Conservation (phyloP, 2,797 vertebrate species). For the Mormyrus proboscirostris region DNA sequence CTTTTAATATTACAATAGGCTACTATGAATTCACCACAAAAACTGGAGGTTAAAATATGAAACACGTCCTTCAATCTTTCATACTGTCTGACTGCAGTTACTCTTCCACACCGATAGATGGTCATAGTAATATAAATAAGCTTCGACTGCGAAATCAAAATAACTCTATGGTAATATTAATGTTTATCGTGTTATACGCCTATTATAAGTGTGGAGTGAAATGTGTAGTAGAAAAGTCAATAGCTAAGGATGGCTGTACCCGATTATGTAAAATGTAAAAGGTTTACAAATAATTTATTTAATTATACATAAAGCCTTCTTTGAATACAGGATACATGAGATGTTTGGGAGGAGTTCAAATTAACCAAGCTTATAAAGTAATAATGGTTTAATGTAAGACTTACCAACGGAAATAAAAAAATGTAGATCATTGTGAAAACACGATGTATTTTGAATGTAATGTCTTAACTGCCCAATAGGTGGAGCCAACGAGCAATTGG, state of each 20-base stretch:
- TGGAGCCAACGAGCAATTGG: not conserved
- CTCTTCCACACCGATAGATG: not conserved
- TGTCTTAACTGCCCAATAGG: not conserved
- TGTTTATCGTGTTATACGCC: not conserved
- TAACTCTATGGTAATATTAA: not conserved
- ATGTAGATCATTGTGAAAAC: not conserved
- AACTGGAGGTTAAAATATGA: not conserved
- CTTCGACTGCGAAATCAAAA: not conserved
- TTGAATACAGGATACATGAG: not conserved
- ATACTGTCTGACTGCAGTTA: not conserved
- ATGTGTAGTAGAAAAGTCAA: not conserved
- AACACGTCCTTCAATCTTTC: not conserved
- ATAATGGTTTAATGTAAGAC: not conserved
- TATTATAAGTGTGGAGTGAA: not conserved
- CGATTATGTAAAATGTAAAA: not conserved
- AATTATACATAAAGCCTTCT: not conserved
- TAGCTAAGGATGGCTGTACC: not conserved
- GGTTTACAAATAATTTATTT: not conserved
- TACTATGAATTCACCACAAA: not conserved
- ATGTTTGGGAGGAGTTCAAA: not conserved
- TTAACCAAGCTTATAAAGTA: not conserved
- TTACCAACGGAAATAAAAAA: not conserved
- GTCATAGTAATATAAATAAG: not conserved
- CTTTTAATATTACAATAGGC: not conserved
- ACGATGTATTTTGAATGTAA: not conserved